Evolutionary conservation across 2,113 vertebrate genomes (phyloP), one percentile per base, ranked within the genome.

Genomic region (Alectura lathami): DNA sequence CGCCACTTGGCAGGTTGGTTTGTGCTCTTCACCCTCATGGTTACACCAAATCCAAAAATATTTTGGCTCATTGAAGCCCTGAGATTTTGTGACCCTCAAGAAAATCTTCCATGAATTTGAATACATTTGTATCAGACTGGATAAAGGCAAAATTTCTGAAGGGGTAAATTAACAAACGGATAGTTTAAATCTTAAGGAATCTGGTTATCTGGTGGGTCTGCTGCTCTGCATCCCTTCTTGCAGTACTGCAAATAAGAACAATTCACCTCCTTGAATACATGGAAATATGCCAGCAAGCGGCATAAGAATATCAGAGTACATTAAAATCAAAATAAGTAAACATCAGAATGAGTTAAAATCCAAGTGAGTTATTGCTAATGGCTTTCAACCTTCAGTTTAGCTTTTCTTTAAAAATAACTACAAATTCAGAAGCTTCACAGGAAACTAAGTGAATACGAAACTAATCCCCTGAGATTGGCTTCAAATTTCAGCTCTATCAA

Each of bases 251-350:
- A 67, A 69, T 62, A 76, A 83, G 90, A 96, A 94, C 74, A 81
- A 83, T 68, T 66, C 74, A 56, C 54, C 59, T 82, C n/a, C 90
- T 90, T 82, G 64, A 92, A 79, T 77, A 34, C 75, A 64, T 22
- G 84, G 95, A 72, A 90, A 89, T 76, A 86, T 88, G 86, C 82
- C 91, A 97, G 93, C 75, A 86, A 94, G 89, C 11, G 68, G 92
- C 93, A 94, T 67, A 94, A 91, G 95, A 96, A 89, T 95, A 96
- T 96, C 97, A 97, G 91, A 97, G 93, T 93, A 95, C 87, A 97
- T 97, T 96, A 97, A 97, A 97, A 96, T 97, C 95, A 97, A 97
- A 97, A 96, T 93, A 95, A 95, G 92, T 82, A 72, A 93, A 94
- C 96, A 96, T 96, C 96, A 93, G 91, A 96, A 94, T 86, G 93